Conservation (phyloP, 1,140 invertebrate genomes). For the Drosophila erecta region DNA sequence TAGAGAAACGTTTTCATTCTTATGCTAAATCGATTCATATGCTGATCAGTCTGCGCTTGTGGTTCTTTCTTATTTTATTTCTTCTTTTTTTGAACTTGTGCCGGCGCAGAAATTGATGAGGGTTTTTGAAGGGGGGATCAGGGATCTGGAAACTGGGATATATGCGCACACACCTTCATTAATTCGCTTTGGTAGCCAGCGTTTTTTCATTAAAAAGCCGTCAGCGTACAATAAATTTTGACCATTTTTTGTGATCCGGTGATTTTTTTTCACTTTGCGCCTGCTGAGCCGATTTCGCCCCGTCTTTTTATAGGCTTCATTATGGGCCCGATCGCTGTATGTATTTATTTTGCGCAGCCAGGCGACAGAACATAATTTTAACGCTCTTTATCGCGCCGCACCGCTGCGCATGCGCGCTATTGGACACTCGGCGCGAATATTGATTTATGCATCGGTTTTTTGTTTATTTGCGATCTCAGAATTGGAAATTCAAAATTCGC, state of each 20-base stretch:
- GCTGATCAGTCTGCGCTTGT: slow-evolving; percentile 63
- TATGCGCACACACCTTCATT: slow-evolving; percentile 72
- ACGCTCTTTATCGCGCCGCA: slow-evolving; percentile 75
- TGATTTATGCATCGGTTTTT: slow-evolving; percentile 65
- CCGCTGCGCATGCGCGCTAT: slow-evolving; percentile 63
- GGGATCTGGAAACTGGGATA: slow-evolving; percentile 43
- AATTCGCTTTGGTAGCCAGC: slow-evolving; percentile 78
- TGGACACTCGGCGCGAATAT: slow-evolving; percentile 55
- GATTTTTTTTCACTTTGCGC: slow-evolving; percentile 60
- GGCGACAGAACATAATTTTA: slow-evolving; percentile 81
- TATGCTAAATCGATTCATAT: slow-evolving; percentile 78
- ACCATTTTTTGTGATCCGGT: slow-evolving; percentile 47
- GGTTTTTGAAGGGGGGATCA: neutral
- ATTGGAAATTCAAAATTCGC: slow-evolving; percentile 14
- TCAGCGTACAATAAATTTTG: slow-evolving; percentile 82
- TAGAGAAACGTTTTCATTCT: slow-evolving; percentile 80
- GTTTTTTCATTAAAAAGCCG: slow-evolving; percentile 83
- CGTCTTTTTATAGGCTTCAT: slow-evolving; percentile 72
- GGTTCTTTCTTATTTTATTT: slow-evolving; percentile 19
- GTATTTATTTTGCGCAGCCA: slow-evolving; percentile 74
- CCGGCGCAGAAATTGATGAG: slow-evolving; percentile 45
- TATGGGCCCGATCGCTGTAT: slow-evolving; percentile 66
- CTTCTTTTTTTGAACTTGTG: slow-evolving; percentile 66
- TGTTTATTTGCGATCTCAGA: slow-evolving; percentile 9
- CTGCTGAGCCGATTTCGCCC: slow-evolving; percentile 66